phyloP scores from a whole-genome alignment of 2,888 invertebrate genomes.

The Athalia cordata region DNA sequence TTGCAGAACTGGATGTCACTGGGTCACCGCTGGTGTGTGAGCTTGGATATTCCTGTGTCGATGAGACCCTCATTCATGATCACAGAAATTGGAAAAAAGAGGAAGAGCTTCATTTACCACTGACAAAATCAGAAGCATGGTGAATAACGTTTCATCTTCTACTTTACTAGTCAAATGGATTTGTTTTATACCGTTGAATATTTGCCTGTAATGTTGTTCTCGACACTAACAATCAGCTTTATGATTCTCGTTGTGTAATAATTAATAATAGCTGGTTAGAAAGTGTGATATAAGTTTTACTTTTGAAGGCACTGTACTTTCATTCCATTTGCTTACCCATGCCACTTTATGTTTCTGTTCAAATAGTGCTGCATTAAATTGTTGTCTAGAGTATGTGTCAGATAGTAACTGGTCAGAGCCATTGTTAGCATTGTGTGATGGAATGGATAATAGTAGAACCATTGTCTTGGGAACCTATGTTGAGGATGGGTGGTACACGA shows the following conservation, averaged over 20 bases:
- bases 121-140: conserved; percentile 56
- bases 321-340: neutral
- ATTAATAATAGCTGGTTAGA: too few species aligned
- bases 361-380: conserved; percentile 55
- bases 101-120: conserved; percentile 59
- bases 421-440: conserved; percentile 59
- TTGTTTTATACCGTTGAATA: too few species aligned
- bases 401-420: conserved; percentile 50
- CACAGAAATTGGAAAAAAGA: conserved; percentile 57
- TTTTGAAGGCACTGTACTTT: neutral
- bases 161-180: neutral
- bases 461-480: conserved; percentile 54
- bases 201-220: too few species aligned
- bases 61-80: conserved; percentile 52
- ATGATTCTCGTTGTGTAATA: too few species aligned
- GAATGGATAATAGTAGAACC: conserved; percentile 52
- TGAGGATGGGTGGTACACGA: conserved; percentile 54
- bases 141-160: conserved; percentile 42
- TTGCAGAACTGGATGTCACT: conserved; percentile 56
- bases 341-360: conserved; percentile 19
- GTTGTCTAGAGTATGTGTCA: conserved; percentile 51
- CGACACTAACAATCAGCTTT: too few species aligned
- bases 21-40: conserved; percentile 62
- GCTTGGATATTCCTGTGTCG: conserved; percentile 55
- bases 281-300: neutral